A percentile compares a stretch with the other conserved stretches of the same genome.
Evolutionary conservation across 2,888 invertebrate species (phyloP).

Genomic region (Lamellibrachia satsuma): DNA sequence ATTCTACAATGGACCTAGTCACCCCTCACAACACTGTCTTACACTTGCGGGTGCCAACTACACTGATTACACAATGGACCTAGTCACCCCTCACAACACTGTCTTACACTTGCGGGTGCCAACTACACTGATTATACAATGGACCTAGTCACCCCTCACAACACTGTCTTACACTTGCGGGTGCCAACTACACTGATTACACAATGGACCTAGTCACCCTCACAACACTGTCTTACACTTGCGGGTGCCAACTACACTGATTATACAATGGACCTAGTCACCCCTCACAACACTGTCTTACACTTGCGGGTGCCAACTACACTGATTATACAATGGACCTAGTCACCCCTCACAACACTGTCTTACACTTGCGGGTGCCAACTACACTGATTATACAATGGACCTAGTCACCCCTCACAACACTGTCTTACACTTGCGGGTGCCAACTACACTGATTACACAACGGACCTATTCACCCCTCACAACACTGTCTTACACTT

Average conservation of each 20-base stretch:
- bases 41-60: not conserved
- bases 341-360: not conserved
- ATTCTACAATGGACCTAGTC: not conserved
- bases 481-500: not conserved
- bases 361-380: not conserved
- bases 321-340: not conserved
- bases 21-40: not conserved
- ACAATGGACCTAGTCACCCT: not conserved
- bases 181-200: not conserved
- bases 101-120: not conserved
- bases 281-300: not conserved
- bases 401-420: not conserved
- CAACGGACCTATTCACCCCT: not conserved
- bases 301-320: not conserved
- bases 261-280: not conserved
- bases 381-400: not conserved
- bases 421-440: not conserved
- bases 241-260: not conserved
- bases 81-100: not conserved
- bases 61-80: not conserved
- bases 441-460: not conserved
- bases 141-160: not conserved
- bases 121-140: not conserved
- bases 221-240: not conserved
- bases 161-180: not conserved